Evolutionary conservation across 2,888 invertebrate genomes (phyloP), one percentile per base, ranked within the genome.

Genomic region (Fragum sueziense): DNA sequence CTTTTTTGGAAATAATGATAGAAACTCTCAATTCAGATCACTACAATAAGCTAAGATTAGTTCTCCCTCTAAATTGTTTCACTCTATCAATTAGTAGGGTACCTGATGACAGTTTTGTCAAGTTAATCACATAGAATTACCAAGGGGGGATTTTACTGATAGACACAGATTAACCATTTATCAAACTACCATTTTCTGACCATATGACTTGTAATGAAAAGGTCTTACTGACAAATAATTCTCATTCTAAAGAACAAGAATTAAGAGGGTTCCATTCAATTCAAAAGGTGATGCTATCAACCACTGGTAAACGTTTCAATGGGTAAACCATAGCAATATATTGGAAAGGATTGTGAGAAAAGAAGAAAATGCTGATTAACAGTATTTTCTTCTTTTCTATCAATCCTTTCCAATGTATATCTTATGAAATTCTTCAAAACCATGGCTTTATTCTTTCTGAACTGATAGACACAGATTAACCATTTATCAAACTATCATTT

Each of bases 51-150:
- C 47, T 14, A n/a, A 47, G 47, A 47, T 47, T 47, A n/a, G n/a
- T 14, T n/a, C 17, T 20, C 47, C n/a, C 47, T 20, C n/a, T 4
- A n/a, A 47, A 47, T 47, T 14, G 47, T 47, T 47, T 47, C 47
- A 4, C 14, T 47, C 14, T 47, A 47, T 47, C 47, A 47, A 47
- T 47, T 47, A 47, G 17, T 47, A n/a, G 14, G 47, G 61, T n/a
- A 61, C 33, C 31, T 61, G 61, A 61, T 61, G 61, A 61, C 61
- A 61, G 61, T 61, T 61, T 61, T 22, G 65, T 41, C 27, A n/a
- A 65, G 65, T 65, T 65, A 65, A 65, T 34, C 65, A 65, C 65
- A 41, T 41, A 27, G 37, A 65, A 65, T 65, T 37, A 65, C 47
- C 17, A 33, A 34, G 65, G 27, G 65, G 27, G n/a, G 41, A 22